These are phyloP conservation scores for Dasyornis broadbenti DNA, from an alignment of 2,113 vertebrate genomes.

Conservation along the genomic window DNA sequence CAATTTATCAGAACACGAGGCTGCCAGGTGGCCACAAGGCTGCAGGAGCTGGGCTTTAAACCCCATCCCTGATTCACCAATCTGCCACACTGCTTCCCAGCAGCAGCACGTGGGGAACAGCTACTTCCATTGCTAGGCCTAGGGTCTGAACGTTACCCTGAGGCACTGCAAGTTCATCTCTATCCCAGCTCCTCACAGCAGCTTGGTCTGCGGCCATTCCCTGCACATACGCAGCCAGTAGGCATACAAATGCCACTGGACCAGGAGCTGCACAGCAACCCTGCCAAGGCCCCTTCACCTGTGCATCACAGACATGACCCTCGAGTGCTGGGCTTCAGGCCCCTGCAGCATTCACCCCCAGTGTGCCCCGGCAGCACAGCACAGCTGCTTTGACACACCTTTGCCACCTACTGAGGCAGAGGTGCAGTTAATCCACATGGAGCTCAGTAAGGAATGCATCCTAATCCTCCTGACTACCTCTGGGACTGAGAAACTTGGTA, in stretches of 20 bases:
- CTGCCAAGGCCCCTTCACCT: neutral
- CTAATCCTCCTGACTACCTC: neutral
- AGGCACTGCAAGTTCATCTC: neutral
- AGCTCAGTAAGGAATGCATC: neutral
- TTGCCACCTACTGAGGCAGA: neutral
- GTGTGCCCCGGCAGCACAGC: fast-evolving
- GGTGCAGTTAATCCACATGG: neutral
- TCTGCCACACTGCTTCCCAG: neutral
- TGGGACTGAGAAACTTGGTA: neutral
- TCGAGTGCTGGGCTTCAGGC: neutral
- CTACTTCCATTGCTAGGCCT: neutral
- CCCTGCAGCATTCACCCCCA: neutral
- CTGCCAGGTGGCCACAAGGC: neutral
- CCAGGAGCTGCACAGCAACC: neutral
- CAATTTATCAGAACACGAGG: neutral
- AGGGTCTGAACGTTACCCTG: neutral
- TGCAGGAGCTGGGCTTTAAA: neutral
- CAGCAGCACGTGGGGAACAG: neutral
- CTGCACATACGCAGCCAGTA: neutral
- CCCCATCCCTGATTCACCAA: neutral
- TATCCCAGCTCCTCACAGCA: neutral
- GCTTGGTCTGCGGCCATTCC: neutral
- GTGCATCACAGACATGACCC: neutral
- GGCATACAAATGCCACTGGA: neutral
- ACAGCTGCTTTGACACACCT: neutral